Evolutionary conservation across 2,797 vertebrate species (phyloP), one percentile per base, ranked within the genome.

Genomic region (Odontamblyopus rebecca): DNA sequence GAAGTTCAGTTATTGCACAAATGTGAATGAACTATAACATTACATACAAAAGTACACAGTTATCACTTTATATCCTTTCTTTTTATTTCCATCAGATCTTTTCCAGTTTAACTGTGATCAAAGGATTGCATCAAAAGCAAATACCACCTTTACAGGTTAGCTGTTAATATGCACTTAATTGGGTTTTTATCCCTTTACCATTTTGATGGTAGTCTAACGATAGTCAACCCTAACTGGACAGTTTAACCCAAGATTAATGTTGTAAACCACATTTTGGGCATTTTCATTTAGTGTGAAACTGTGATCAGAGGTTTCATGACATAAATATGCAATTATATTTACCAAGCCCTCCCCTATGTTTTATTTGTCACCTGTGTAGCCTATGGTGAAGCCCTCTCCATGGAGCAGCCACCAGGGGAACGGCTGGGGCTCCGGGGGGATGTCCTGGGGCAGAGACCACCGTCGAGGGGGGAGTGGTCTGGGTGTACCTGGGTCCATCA

Each of bases 391-490:
- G 87, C 96, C 96, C 27, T 98, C 98, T 44, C 96, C 96, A 0
- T 99, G 98, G 98, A 96, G 95, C 87, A 95, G 93, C 81, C 95
- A 96, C 88, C 97, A 98, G 89, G 96, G 95, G 73, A 96, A 96
- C 0, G 95, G 96, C 79, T 99, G 97, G 97, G 96, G 94, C 86
- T 95, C 97, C 0, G 96, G 95, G 61, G 96, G 97, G 80, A 93
- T 96, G 95, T 95, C 96, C 67, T 99, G 98, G 98, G 96, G 96
- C 80, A 93, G 97, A 89, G 98, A 99, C 89, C 96, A 97, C 77
- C 96, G 97, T 38, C 93, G 96, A 83, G 94, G 95, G 73, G 94
- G 95, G 73, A 94, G 93, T 18, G 95, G 95, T 85, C 94, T 97
- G 94, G 95, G 96, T 7, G 92, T 97, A 71, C 95, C 96, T 19